phyloP scores from a whole-genome alignment of 2,888 invertebrate species.

The Clusia tigrina region DNA sequence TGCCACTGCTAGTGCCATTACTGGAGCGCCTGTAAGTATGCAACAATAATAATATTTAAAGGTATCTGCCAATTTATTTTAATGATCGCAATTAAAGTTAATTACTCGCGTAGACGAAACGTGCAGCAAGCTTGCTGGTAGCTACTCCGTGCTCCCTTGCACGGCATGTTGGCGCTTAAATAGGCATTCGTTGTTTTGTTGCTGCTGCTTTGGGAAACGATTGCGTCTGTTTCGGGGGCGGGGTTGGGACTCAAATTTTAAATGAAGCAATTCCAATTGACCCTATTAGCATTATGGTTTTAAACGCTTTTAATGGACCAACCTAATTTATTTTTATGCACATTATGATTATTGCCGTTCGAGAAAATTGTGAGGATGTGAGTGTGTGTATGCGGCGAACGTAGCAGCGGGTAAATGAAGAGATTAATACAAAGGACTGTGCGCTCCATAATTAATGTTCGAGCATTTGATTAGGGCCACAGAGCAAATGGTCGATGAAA shows the following conservation, averaged over 20 bases:
- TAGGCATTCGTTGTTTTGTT: slow-evolving; percentile 1
- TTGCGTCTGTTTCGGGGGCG: neutral
- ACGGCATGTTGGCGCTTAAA: slow-evolving; percentile 13
- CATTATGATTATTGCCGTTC: neutral
- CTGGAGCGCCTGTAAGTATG: slow-evolving; percentile 44
- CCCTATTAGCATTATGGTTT: slow-evolving; percentile 47
- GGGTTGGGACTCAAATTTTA: slow-evolving; percentile 52
- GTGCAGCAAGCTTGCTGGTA: slow-evolving; percentile 41
- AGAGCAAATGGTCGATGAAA: neutral
- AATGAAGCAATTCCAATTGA: slow-evolving; percentile 58
- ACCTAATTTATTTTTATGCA: neutral
- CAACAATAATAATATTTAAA: slow-evolving; percentile 60
- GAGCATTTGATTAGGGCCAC: neutral
- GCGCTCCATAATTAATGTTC: no score
- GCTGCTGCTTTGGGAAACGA: neutral
- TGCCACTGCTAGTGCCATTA: slow-evolving; percentile 2
- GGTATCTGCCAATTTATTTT: slow-evolving; percentile 63
- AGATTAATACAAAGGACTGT: no score
- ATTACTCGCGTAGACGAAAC: slow-evolving; percentile 61
- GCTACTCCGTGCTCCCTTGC: neutral
- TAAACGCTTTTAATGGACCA: slow-evolving; percentile 2
- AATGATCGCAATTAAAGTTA: slow-evolving; percentile 62
- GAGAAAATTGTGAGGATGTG: neutral
- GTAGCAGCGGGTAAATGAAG: neutral
- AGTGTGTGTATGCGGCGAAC: neutral